These are phyloP conservation scores for Saguinus midas DNA, from an alignment of 2,113 vertebrate genomes.

Conservation along the genomic window DNA sequence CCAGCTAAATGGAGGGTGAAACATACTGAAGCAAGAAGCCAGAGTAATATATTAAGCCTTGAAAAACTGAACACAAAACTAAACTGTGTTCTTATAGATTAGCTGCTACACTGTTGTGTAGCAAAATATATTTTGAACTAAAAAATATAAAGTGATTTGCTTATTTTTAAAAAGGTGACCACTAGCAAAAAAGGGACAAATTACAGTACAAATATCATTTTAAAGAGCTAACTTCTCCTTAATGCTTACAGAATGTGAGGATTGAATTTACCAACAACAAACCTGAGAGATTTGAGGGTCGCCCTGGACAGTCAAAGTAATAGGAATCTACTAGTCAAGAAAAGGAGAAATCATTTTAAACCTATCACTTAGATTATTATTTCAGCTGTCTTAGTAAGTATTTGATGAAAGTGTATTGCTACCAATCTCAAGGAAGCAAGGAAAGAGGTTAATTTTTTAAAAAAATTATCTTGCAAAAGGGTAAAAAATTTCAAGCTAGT, in stretches of 20 bases:
- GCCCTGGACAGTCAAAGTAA: neutral
- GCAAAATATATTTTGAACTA: neutral
- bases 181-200: neutral
- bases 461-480: slow-evolving; percentile 4
- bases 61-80: slow-evolving; percentile 1
- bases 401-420: neutral
- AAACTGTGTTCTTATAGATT: neutral
- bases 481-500: neutral
- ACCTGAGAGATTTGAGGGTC: neutral
- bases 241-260: neutral
- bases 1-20: neutral
- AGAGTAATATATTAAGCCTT: neutral
- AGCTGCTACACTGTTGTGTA: neutral
- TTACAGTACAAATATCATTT: neutral
- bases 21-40: neutral
- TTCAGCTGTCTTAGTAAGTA: neutral
- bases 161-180: neutral
- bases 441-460: neutral
- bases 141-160: slow-evolving; percentile 2
- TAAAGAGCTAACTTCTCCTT: neutral
- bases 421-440: neutral
- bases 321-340: neutral
- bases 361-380: neutral
- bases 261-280: neutral
- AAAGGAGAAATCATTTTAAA: slow-evolving; percentile 3